These are phyloP conservation scores for Pogona vitticeps DNA, from an alignment of 2,113 vertebrate species.

Conservation along the genomic window DNA sequence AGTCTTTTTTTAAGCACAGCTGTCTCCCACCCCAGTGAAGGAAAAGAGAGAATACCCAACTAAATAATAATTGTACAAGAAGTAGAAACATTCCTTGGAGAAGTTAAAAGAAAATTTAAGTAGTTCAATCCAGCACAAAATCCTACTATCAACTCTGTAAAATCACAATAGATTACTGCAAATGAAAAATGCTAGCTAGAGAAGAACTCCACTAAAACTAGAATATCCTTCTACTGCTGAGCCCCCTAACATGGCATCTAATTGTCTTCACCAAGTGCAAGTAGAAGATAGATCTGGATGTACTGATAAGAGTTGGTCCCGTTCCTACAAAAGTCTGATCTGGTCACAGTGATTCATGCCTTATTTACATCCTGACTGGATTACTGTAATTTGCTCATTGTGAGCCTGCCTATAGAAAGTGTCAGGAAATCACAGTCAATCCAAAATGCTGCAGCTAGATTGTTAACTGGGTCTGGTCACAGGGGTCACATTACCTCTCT, in stretches of 20 bases:
- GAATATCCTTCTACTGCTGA: not conserved
- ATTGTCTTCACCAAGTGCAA: not conserved
- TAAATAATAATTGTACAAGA: not conserved
- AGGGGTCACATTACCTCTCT: too few species aligned
- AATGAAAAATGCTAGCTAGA: not conserved
- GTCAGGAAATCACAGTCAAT: too few species aligned
- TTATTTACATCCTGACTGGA: too few species aligned
- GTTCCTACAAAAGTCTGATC: too few species aligned
- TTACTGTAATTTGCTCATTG: too few species aligned
- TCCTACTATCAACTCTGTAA: not conserved
- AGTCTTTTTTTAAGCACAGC: not conserved
- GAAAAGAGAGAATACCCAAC: not conserved
- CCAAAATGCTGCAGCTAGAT: too few species aligned
- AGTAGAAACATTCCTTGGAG: not conserved
- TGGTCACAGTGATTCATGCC: too few species aligned
- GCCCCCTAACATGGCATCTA: not conserved
- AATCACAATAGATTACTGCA: not conserved
- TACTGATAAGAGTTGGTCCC: too few species aligned
- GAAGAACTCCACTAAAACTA: not conserved
- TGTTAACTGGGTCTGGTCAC: too few species aligned
- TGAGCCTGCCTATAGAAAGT: too few species aligned
- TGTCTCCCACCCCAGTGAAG: not conserved
- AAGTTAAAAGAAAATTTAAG: not conserved
- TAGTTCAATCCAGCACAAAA: not conserved
- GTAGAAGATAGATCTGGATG: not conserved